Evolutionary conservation across 2,113 vertebrate species (phyloP).

Genomic region (Promerops cafer): DNA sequence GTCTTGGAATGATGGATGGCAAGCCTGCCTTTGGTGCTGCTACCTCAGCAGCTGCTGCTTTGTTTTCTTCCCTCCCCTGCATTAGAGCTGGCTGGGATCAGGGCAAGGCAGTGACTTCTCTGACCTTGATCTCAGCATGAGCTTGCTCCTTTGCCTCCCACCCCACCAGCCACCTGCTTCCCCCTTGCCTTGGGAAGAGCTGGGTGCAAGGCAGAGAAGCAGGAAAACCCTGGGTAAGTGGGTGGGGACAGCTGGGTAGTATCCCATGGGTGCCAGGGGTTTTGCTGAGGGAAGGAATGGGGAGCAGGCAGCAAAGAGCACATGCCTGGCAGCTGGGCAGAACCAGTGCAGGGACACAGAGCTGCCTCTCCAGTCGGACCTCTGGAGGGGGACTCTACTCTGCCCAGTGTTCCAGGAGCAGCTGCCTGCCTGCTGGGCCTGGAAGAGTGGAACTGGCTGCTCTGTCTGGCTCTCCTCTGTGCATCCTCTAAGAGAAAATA

Average conservation of each 20-base stretch:
- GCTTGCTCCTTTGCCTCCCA: background rate
- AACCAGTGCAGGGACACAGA: background rate
- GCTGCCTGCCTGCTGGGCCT: background rate
- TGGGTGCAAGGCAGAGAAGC: background rate
- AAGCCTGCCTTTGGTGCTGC: background rate
- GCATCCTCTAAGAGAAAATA: background rate
- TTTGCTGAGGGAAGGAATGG: background rate
- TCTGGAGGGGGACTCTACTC: background rate
- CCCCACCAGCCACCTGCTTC: background rate
- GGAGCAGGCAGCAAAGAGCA: background rate
- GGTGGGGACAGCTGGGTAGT: background rate
- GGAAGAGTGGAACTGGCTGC: background rate
- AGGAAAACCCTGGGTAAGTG: background rate
- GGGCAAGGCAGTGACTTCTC: background rate
- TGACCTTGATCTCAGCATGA: background rate
- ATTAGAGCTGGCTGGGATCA: background rate
- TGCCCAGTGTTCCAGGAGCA: background rate
- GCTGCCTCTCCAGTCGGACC: background rate
- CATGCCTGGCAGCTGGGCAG: background rate
- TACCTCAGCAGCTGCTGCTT: background rate
- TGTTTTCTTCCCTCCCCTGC: background rate
- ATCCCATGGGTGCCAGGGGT: rapidly evolving
- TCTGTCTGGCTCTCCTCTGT: background rate
- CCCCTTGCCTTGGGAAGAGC: background rate
- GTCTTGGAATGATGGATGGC: background rate